Evolutionary conservation across 2,113 vertebrate genomes (phyloP).

Genomic region (Lepidothrix coronata): DNA sequence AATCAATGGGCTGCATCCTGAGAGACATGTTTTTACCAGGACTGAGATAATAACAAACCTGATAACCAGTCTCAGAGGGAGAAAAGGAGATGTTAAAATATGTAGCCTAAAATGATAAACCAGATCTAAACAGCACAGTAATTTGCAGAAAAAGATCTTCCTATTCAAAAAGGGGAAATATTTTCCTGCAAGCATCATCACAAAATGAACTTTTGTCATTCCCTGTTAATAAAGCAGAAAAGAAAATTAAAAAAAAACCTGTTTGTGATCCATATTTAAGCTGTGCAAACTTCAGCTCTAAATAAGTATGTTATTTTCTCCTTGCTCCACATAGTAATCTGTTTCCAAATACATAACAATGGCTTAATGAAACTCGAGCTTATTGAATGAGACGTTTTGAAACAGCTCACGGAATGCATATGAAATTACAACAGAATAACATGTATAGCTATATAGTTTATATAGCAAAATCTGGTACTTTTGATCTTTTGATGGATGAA

Average conservation of each 20-base stretch:
- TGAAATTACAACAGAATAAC: not conserved
- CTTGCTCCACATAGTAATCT: not conserved
- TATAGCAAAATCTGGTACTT: not conserved
- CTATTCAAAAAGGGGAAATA: not conserved
- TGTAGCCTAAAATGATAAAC: not conserved
- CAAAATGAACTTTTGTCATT: not conserved
- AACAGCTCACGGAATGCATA: not conserved
- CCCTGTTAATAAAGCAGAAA: not conserved
- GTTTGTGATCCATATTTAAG: not conserved
- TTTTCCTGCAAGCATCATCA: not conserved
- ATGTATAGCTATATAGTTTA: not conserved
- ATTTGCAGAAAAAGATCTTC: not conserved
- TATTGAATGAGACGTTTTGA: not conserved
- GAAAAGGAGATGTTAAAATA: not conserved
- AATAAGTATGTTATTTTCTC: not conserved
- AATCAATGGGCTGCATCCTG: conserved; percentile 3
- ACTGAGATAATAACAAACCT: not conserved
- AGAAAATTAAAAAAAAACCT: not conserved
- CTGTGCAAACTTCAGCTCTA: not conserved
- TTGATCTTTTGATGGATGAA: not conserved
- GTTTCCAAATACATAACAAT: not conserved
- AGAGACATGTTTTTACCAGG: not conserved
- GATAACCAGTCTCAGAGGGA: not conserved
- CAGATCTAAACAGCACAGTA: not conserved
- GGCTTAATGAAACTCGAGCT: not conserved